Evolutionary conservation across 2,888 invertebrate species (phyloP).

Genomic region (Artemia sinica): DNA sequence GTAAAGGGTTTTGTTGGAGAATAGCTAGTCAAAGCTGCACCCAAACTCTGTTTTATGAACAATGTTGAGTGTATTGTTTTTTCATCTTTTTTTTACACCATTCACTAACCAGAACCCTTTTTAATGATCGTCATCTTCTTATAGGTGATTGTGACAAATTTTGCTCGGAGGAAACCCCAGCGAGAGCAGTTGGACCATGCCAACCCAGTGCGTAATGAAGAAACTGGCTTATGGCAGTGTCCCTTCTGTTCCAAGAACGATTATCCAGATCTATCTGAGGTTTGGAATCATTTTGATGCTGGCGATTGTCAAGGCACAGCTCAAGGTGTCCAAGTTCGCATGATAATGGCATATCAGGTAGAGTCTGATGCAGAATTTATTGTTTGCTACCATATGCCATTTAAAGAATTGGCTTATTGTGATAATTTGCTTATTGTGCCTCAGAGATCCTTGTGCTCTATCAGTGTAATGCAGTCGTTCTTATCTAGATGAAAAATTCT

Average conservation of each 20-base stretch:
- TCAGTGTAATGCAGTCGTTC: too few species aligned
- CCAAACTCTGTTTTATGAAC: background rate
- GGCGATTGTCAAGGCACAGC: constrained; percentile 89
- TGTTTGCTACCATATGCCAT: too few species aligned
- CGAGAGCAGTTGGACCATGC: constrained; percentile 86
- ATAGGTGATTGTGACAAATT: constrained; percentile 39
- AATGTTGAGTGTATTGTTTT: background rate
- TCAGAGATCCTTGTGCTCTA: too few species aligned
- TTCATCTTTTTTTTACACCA: constrained; percentile 15
- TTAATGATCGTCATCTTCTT: background rate
- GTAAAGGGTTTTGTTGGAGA: too few species aligned
- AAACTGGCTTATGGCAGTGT: constrained; percentile 90
- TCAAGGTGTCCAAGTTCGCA: constrained; percentile 65
- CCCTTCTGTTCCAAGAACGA: constrained; percentile 85
- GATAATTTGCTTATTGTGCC: too few species aligned
- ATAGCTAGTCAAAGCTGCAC: constrained; percentile 14
- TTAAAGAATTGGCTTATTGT: too few species aligned
- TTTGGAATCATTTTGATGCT: constrained; percentile 96
- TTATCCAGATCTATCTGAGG: constrained; percentile 86
- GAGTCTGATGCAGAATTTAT: constrained; percentile 25
- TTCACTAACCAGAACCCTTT: background rate
- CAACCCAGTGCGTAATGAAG: constrained; percentile 83
- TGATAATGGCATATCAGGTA: constrained; percentile 63
- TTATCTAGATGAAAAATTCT: too few species aligned
- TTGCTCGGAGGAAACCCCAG: constrained; percentile 70